Conservation (phyloP, 2,113 vertebrate species). For the Caranx ignobilis region DNA sequence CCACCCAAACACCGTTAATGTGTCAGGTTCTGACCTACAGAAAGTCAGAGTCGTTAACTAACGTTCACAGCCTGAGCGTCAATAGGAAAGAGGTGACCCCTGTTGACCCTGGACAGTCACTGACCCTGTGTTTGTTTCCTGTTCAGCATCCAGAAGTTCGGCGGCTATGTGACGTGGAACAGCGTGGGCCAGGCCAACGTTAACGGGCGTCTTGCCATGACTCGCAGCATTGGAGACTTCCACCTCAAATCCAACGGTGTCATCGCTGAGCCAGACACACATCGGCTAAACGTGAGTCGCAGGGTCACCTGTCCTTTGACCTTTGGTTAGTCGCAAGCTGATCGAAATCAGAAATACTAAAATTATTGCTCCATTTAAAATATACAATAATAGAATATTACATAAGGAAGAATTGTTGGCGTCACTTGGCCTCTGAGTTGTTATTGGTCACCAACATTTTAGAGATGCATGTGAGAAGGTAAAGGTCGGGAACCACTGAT, state of each 20-base stretch:
- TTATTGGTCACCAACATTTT: no score
- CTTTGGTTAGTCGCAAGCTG: no score
- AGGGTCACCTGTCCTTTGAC: no score
- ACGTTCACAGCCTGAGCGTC: neutral
- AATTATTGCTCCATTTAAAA: no score
- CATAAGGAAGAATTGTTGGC: no score
- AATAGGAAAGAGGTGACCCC: neutral
- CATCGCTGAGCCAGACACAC: conserved; percentile 93
- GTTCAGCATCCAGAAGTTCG: conserved; percentile 89
- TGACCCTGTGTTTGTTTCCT: conserved; percentile 4
- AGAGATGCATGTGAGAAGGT: no score
- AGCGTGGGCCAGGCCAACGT: conserved; percentile 94
- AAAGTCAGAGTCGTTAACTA: neutral
- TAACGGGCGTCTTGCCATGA: conserved; percentile 96
- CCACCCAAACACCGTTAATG: neutral
- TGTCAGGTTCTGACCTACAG: neutral
- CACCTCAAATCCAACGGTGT: conserved; percentile 92
- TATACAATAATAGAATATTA: no score
- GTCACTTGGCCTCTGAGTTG: no score
- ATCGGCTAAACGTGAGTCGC: conserved; percentile 84
- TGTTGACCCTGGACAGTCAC: fast-evolving
- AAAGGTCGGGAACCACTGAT: no score
- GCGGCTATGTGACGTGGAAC: conserved; percentile 95
- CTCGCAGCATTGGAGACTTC: conserved; percentile 94
- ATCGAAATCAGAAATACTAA: no score